A percentile compares a stretch with the other conserved stretches of the same genome.
Conservation (phyloP, 2,888 invertebrate species). For the Ectemnius lituratus region DNA sequence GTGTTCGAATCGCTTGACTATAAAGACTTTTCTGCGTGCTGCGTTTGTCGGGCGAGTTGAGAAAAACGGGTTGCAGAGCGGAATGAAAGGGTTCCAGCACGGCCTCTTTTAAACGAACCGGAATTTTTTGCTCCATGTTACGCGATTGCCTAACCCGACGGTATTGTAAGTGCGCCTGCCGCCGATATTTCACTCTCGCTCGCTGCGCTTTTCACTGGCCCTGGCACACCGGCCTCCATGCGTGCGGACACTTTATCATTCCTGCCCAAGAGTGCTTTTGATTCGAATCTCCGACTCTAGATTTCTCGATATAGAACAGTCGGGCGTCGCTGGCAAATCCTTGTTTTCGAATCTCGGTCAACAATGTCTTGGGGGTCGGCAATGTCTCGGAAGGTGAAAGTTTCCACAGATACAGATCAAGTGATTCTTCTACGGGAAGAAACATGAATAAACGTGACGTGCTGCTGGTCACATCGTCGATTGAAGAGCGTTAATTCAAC, state of each 20-base stretch:
- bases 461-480: too few relatives aligned
- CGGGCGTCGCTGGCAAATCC: too few relatives aligned
- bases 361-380: too few relatives aligned
- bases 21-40: slow-evolving; percentile 38
- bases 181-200: slow-evolving; percentile 30
- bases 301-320: not conserved
- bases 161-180: slow-evolving; percentile 16
- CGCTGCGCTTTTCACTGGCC: not conserved
- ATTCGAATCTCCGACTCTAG: not conserved
- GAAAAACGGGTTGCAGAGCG: slow-evolving; percentile 33
- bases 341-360: too few relatives aligned
- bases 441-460: too few relatives aligned
- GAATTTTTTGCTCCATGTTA: slow-evolving; percentile 29
- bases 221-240: not conserved
- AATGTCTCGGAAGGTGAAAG: too few relatives aligned
- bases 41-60: slow-evolving; percentile 33
- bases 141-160: slow-evolving; percentile 13
- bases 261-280: not conserved
- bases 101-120: slow-evolving; percentile 21
- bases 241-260: slow-evolving; percentile 10
- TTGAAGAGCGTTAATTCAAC: too few relatives aligned
- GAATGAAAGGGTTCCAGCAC: slow-evolving; percentile 47
- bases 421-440: too few relatives aligned
- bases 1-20: slow-evolving; percentile 39
- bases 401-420: too few relatives aligned